phyloP scores from a whole-genome alignment of 2,888 invertebrate species.

The Morinoia aosen region DNA sequence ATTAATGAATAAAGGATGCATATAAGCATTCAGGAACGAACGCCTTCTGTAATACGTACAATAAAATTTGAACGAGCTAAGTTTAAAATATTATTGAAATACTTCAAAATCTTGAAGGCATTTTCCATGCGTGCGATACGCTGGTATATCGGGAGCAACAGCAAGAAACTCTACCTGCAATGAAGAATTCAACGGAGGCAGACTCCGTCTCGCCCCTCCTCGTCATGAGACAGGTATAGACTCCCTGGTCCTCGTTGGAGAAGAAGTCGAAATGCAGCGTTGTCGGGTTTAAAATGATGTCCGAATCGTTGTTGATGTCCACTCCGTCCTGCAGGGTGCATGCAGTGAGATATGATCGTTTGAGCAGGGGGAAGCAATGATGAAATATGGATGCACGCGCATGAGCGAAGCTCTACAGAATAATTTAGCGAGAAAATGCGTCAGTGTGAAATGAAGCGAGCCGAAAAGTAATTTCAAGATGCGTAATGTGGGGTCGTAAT shows the following conservation, averaged over 20 bases:
- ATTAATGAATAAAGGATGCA: neutral
- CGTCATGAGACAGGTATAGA: constrained; percentile 41
- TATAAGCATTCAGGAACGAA: neutral
- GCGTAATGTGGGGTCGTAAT: too few species aligned
- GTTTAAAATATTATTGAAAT: too few species aligned
- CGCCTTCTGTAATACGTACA: neutral
- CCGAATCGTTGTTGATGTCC: neutral
- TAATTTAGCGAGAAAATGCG: too few species aligned
- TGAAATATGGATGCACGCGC: neutral
- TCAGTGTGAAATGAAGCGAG: too few species aligned
- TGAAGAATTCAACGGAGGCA: neutral
- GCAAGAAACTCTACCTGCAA: neutral
- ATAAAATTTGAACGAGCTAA: too few species aligned
- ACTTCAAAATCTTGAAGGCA: too few species aligned
- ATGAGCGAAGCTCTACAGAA: too few species aligned
- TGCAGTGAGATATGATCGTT: too few species aligned
- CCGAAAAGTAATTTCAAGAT: too few species aligned
- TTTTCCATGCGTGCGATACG: too few species aligned
- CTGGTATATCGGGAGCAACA: too few species aligned
- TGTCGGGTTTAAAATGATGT: neutral
- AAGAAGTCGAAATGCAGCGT: constrained; percentile 18
- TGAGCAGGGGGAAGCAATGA: neutral
- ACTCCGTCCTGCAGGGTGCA: neutral
- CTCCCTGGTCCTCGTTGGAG: neutral
- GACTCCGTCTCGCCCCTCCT: neutral